Evolutionary conservation across 2,888 invertebrate genomes (phyloP), one percentile per base, ranked within the genome.

Genomic region (Miltochrista miniata): DNA sequence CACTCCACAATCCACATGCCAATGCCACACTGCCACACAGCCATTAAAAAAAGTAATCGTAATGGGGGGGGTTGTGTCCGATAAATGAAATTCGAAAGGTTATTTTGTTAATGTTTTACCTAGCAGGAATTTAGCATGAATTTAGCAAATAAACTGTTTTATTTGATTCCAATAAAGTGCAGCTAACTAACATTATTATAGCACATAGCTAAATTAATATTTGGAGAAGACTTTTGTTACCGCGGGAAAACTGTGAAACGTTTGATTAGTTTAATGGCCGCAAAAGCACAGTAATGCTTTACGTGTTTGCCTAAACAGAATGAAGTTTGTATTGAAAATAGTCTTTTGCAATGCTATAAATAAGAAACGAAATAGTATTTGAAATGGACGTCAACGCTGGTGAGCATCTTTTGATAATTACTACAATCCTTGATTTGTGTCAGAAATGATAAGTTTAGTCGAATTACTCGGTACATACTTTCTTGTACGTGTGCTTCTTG

Each of bases 221-320:
- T 59, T 66, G 49, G 55, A 56, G 48, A 53, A 56, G 64, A 61
- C 54, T 72, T 59, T 60, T 68, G 73, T 85, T 83, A 87, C 87
- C 90, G 90, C 90, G 90, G 90, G 90, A 90, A 90, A 90, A 86
- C 81, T 81, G 83, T 81, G 84, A 82, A 76, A 87, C 87, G 86
- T 88, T 87, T 85, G 86, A 87, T 83, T 85, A 78, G 81, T 80
- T 61, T 90, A 90, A 91, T 91, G 91, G 91, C 91, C 91, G 91
- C 91, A 89, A 81, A 82, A 90, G 88, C 90, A 88, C 88, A 87
- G 89, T 88, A 90, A 90, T 90, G 86, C 89, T 81, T 80, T 82
- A 82, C 79, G 81, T 88, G 86, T 89, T 87, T 86, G 85, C 75
- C 81, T 79, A 63, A 73, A 61, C 57, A 74, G 65, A 70, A 81